A percentile compares a stretch with the other conserved stretches of the same genome.
phyloP scores from a whole-genome alignment of 1,140 invertebrate species.

The Leptinotarsa texana region DNA sequence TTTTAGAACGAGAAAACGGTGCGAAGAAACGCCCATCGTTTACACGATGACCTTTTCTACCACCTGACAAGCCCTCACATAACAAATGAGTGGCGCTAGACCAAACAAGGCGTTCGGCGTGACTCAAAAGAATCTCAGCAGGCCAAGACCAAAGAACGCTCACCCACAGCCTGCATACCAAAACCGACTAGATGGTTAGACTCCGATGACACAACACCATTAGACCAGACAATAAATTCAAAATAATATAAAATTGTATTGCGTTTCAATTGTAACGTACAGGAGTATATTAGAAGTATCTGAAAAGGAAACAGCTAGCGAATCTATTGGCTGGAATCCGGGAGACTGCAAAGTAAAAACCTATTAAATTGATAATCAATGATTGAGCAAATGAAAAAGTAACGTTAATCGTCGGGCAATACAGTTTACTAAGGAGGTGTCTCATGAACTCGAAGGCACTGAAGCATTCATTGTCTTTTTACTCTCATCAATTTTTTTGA shows the following conservation, averaged over 20 bases:
- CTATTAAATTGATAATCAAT: too few species aligned
- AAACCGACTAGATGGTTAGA: constrained; percentile 11
- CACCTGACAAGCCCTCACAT: constrained; percentile 9
- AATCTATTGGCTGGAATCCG: too few species aligned
- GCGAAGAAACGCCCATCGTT: not conserved
- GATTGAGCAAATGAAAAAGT: too few species aligned
- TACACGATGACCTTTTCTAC: constrained; percentile 6
- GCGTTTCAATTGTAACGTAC: too few species aligned
- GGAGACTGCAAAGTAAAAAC: too few species aligned
- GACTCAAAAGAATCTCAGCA: constrained; percentile 28
- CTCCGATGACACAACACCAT: constrained; percentile 6
- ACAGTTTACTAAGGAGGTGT: too few species aligned
- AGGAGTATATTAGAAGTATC: too few species aligned
- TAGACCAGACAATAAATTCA: not conserved
- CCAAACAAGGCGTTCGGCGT: constrained; percentile 38
- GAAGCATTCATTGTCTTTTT: too few species aligned
- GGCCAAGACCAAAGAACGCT: constrained; percentile 31
- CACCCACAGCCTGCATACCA: constrained; percentile 38
- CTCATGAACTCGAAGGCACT: too few species aligned
- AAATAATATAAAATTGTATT: not conserved
- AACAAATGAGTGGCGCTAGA: constrained; percentile 31
- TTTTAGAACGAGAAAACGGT: not conserved
- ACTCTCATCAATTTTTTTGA: too few species aligned
- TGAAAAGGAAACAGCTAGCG: too few species aligned
- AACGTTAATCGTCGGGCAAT: too few species aligned